Conservation (phyloP, 2,113 vertebrate genomes). For the Clarias magur region DNA sequence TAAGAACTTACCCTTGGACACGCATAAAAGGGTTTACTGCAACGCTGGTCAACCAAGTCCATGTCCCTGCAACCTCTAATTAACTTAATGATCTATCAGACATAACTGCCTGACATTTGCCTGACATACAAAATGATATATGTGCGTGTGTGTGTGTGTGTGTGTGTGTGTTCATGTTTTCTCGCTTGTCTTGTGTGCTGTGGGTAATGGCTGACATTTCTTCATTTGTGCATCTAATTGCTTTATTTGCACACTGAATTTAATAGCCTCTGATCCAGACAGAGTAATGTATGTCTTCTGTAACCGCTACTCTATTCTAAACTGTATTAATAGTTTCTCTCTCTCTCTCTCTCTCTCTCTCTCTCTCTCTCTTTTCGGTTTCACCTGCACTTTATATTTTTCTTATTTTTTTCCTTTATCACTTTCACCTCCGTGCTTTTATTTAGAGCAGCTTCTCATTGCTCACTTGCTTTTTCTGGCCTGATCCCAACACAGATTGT, state of each 20-base stretch:
- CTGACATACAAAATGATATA: not conserved
- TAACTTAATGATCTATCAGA: constrained; percentile 30
- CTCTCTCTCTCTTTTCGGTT: constrained; percentile 48
- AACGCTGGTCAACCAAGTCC: not conserved
- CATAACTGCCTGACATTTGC: not conserved
- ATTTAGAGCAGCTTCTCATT: constrained; percentile 69
- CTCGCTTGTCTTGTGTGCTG: constrained; percentile 55
- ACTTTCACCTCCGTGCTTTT: constrained; percentile 66
- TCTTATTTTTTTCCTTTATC: constrained; percentile 56
- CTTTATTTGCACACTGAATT: constrained; percentile 63
- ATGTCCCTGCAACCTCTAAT: constrained; percentile 11
- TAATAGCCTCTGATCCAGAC: constrained; percentile 54
- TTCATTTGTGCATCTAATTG: constrained; percentile 70
- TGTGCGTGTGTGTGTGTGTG: constrained; percentile 40
- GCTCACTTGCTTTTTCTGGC: constrained; percentile 59
- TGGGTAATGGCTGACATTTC: constrained; percentile 69
- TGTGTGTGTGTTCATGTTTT: constrained; percentile 30
- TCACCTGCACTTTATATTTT: constrained; percentile 56
- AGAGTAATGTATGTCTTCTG: constrained; percentile 43
- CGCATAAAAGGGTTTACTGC: not conserved
- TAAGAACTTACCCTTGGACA: not conserved
- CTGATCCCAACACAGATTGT: constrained; percentile 69
- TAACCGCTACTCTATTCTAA: not conserved
- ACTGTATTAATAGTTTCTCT: constrained; percentile 47
- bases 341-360: constrained; percentile 46